Conservation (phyloP, 2,888 invertebrate species). For the Archaeoteleia sp. region DNA sequence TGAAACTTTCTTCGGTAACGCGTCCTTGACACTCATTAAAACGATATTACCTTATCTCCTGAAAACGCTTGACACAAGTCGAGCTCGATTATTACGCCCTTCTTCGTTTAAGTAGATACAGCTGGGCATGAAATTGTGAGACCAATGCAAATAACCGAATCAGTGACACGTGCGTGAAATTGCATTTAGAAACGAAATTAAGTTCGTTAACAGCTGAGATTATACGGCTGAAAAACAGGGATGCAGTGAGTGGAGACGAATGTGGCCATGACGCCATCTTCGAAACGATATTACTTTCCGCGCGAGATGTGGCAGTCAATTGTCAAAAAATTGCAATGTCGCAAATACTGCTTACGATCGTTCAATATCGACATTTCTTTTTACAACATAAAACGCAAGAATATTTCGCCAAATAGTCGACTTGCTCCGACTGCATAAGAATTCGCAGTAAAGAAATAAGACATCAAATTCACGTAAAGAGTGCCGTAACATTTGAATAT, state of each 20-base stretch:
- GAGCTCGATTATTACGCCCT: conserved; percentile 25
- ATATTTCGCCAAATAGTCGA: conserved; percentile 29
- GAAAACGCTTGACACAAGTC: conserved; percentile 17
- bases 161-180: conserved; percentile 27
- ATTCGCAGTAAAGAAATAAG: conserved; percentile 31
- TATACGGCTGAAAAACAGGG: conserved; percentile 12
- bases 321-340: no score
- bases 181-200: conserved; percentile 19
- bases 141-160: conserved; percentile 31
- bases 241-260: neutral
- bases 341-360: no score
- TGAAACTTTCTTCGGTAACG: neutral
- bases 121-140: conserved; percentile 18
- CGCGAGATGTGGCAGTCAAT: no score
- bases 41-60: conserved; percentile 16
- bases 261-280: no score
- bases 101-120: conserved; percentile 15
- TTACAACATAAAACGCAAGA: conserved; percentile 7
- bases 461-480: conserved; percentile 34
- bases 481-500: conserved; percentile 45
- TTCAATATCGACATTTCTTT: conserved; percentile 7
- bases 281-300: neutral
- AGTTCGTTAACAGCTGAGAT: conserved; percentile 23
- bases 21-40: conserved; percentile 7
- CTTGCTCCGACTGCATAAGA: conserved; percentile 20